Evolutionary conservation across 1,140 invertebrate species (phyloP), one percentile per base, ranked within the genome.

Genomic region (Drosophila nebulosa): DNA sequence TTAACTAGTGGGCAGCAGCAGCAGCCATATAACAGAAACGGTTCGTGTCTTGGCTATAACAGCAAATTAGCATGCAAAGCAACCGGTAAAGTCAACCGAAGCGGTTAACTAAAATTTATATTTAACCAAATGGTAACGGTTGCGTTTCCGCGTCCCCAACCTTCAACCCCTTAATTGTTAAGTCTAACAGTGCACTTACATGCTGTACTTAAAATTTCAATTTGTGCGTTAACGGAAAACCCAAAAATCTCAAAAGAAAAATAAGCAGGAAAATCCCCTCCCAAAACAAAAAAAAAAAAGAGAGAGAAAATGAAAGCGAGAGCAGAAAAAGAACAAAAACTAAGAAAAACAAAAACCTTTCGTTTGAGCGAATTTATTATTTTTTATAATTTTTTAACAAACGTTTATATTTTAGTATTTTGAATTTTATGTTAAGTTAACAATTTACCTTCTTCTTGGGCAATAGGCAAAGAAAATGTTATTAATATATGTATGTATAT

Each of bases 281-380:
- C 70, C 71, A 50, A 53, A 35, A 59, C 35, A 78, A 35, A 59
- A 42, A 78, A 56, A 30, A 46, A 24, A 52, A 36, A 63, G 39
- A 79, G 26, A 50, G 67, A 74, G n/a, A 59, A 30, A 55, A 14
- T 59, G 32, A n/a, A 14, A 39, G 52, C 21, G 24, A 67, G 30
- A 74, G 72, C 60, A 76, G 59, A 75, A 80, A 79, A 46, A 58
- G 35, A 56, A 32, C 35, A 18, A 73, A 32, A 36, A 55, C 30
- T 32, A 32, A 12, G 3, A 32, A 46, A 12, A 64, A 27, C 6
- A 50, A 39, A 62, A 89, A 86, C 80, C 78, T 89, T 89, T 90
- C 86, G 81, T 79, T 83, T 50, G 57, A 90, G 65, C 73, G 81
- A 90, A 90, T 90, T 90, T 90, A 90, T 88, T 89, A 85, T 77